These are phyloP conservation scores for Lagodon rhomboides DNA, from an alignment of 2,797 vertebrate species.

Conservation along the genomic window DNA sequence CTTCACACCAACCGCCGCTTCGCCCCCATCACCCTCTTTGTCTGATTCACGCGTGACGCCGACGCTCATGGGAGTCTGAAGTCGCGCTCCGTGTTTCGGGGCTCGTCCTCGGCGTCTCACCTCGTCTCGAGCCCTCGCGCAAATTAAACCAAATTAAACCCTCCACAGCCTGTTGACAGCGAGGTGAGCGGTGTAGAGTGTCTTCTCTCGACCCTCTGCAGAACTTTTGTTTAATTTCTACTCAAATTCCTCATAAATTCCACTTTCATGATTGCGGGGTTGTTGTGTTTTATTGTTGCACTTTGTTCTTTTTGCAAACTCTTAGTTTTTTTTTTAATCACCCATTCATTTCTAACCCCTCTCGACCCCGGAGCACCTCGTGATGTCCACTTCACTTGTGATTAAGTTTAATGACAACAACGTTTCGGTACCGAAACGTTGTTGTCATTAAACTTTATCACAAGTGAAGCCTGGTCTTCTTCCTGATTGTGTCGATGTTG, in stretches of 20 bases:
- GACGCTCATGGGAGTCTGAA: neutral
- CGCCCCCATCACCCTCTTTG: neutral
- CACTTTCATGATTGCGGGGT: neutral
- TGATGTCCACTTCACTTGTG: too few species aligned
- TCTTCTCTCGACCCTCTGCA: neutral
- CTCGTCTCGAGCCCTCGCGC: neutral
- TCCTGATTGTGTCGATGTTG: too few species aligned
- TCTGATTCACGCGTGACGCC: constrained; percentile 16
- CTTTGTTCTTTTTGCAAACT: neutral
- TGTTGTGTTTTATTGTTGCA: neutral
- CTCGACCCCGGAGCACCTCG: too few species aligned
- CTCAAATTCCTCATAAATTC: neutral
- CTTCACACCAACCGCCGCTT: neutral
- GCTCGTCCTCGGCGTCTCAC: neutral
- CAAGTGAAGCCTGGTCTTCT: too few species aligned
- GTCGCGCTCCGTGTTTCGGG: neutral
- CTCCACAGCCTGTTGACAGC: neutral
- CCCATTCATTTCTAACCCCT: too few species aligned
- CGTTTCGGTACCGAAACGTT: too few species aligned
- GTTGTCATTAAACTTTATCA: neutral
- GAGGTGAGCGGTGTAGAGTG: neutral
- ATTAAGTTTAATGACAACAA: too few species aligned
- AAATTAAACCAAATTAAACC: constrained; percentile 15
- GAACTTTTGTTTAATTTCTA: neutral
- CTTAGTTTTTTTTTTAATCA: neutral